Conservation (phyloP, 2,888 invertebrate genomes). For the Trachelus stipa region DNA sequence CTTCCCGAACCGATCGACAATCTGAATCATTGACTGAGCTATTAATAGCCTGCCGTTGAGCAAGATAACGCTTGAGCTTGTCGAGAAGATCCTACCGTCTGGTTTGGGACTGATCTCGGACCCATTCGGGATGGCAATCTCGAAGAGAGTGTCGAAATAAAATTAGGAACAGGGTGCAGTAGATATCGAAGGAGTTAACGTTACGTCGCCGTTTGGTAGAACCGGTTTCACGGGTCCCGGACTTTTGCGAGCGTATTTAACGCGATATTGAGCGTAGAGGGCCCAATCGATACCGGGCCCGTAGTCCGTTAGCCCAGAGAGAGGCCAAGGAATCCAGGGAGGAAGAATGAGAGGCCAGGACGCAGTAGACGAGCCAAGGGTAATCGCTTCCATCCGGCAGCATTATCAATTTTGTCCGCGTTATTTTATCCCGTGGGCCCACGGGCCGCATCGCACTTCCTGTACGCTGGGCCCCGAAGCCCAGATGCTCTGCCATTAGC, state of each 20-base stretch:
- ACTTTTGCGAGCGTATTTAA: slow-evolving; percentile 40
- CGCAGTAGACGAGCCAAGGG: slow-evolving; percentile 21
- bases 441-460: slow-evolving; percentile 37
- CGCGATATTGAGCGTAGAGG: slow-evolving; percentile 30
- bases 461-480: slow-evolving; percentile 30
- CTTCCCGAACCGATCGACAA: background rate
- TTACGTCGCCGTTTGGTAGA: slow-evolving; percentile 48
- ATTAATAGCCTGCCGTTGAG: background rate
- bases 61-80: background rate
- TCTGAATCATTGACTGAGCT: background rate
- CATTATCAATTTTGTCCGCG: slow-evolving; percentile 59
- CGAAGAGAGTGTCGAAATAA: background rate
- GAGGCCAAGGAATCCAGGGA: background rate
- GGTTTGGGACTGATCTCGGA: background rate
- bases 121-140: background rate
- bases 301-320: background rate
- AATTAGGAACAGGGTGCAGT: background rate
- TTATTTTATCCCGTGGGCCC: slow-evolving; percentile 40
- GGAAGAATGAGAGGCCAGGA: background rate
- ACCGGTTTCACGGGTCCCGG: slow-evolving; percentile 43
- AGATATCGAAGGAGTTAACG: slow-evolving; percentile 9
- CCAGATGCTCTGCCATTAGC: slow-evolving; percentile 48
- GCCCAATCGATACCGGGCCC: background rate
- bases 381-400: slow-evolving; percentile 56
- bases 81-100: background rate